Evolutionary conservation across 1,140 invertebrate genomes (phyloP).

Genomic region (Steinernema khuongi): DNA sequence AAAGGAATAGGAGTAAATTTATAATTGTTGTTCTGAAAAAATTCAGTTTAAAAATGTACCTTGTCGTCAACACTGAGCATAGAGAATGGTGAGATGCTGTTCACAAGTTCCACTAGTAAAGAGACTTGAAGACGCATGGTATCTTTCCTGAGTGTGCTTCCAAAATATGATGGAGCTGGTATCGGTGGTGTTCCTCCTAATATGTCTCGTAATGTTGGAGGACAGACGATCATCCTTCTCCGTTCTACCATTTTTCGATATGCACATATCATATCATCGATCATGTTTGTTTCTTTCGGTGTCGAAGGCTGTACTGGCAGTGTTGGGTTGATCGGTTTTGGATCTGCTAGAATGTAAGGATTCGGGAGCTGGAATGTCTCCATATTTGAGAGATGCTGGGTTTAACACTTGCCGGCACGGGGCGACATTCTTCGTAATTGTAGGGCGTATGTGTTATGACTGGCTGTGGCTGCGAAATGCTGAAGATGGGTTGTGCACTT

Average conservation of each 20-base stretch:
- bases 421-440: background rate
- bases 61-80: constrained; percentile 26
- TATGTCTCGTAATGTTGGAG: constrained; percentile 28
- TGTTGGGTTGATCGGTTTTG: background rate
- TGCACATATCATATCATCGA: constrained; percentile 22
- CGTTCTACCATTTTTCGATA: constrained; percentile 25
- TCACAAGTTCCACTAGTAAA: constrained; percentile 28
- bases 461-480: background rate
- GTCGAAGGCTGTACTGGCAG: background rate
- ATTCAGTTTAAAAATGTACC: background rate
- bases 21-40: too few relatives aligned
- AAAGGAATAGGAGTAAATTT: background rate
- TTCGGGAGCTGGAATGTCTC: background rate
- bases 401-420: background rate
- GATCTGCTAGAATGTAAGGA: background rate
- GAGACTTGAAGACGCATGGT: constrained; percentile 20
- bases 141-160: constrained; percentile 13
- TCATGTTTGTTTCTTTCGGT: constrained; percentile 26
- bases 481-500: background rate
- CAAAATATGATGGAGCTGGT: background rate
- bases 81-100: constrained; percentile 33
- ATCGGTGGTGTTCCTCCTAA: constrained; percentile 28
- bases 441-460: background rate
- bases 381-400: background rate
- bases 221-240: constrained; percentile 29